These are phyloP conservation scores for Chorisops tibialis DNA, from an alignment of 2,888 invertebrate genomes.

Conservation along the genomic window DNA sequence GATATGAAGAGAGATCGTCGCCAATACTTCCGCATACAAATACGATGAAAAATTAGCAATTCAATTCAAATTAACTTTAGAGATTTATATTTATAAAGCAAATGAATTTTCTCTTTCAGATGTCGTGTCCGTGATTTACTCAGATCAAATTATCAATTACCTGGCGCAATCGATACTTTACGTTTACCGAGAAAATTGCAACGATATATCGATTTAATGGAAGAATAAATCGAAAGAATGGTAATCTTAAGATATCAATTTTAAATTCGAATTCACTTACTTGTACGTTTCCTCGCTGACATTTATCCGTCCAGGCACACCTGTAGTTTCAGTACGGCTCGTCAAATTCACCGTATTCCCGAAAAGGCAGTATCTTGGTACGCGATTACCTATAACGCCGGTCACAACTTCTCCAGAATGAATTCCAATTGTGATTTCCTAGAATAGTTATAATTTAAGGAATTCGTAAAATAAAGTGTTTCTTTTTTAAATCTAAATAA, in stretches of 20 bases:
- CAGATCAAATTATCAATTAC: conserved; percentile 68
- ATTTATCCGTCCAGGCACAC: conserved; percentile 82
- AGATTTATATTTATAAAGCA: too few species aligned
- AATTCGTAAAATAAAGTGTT: too few species aligned
- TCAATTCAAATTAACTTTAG: too few species aligned
- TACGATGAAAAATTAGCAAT: too few species aligned
- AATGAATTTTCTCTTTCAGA: too few species aligned
- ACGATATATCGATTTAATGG: conserved; percentile 70
- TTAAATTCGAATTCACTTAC: conserved; percentile 54
- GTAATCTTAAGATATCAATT: background rate
- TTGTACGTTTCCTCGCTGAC: conserved; percentile 89
- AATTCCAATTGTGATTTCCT: conserved; percentile 92
- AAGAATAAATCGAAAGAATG: conserved; percentile 51
- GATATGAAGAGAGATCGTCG: too few species aligned
- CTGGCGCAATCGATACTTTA: conserved; percentile 67
- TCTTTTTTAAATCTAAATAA: background rate
- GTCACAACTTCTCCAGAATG: conserved; percentile 94
- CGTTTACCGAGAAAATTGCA: conserved; percentile 65
- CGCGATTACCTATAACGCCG: conserved; percentile 89
- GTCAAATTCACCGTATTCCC: conserved; percentile 93
- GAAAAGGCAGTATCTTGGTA: conserved; percentile 90
- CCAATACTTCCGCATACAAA: too few species aligned
- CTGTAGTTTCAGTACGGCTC: conserved; percentile 90
- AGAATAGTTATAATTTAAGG: conserved; percentile 38
- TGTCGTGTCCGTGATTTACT: conserved; percentile 65